phyloP scores from a whole-genome alignment of 2,888 invertebrate species.

The Drosophila quinaria region DNA sequence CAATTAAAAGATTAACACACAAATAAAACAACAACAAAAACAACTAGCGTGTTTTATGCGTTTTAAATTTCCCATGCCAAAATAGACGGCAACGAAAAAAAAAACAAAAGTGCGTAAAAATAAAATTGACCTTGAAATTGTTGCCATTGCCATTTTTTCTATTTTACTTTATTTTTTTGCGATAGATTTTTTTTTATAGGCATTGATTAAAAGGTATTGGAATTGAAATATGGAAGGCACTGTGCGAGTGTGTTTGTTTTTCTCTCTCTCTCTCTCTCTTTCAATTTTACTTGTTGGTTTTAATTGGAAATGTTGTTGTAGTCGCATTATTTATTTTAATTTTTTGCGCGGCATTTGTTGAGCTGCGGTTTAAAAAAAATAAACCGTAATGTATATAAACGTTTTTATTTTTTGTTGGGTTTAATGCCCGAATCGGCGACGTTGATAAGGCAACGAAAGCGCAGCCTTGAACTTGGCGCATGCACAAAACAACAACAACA shows the following conservation, averaged over 20 bases:
- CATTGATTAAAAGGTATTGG: constrained; percentile 38
- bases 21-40: constrained; percentile 44
- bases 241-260: constrained; percentile 5
- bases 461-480: constrained; percentile 73
- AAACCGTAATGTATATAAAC: constrained; percentile 8
- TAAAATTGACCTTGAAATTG: constrained; percentile 76
- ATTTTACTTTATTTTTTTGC: constrained; percentile 21
- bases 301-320: constrained; percentile 42
- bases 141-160: constrained; percentile 15
- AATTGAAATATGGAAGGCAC: constrained; percentile 29
- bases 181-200: constrained; percentile 11
- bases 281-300: constrained; percentile 33
- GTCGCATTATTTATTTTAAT: constrained; percentile 66
- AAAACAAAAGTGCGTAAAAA: constrained; percentile 77
- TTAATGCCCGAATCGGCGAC: constrained; percentile 61
- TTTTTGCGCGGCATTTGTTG: constrained; percentile 49
- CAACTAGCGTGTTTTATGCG: constrained; percentile 66
- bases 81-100: constrained; percentile 36
- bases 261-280: constrained; percentile 3
- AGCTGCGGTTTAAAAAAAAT: constrained; percentile 49
- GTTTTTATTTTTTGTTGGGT: constrained; percentile 40
- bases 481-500: constrained; percentile 29
- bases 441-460: constrained; percentile 68
- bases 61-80: constrained; percentile 77
- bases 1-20: constrained; percentile 80